A percentile compares a stretch with the other conserved stretches of the same genome.
These are phyloP conservation scores for Ditylenchus dipsaci DNA, from an alignment of 1,140 invertebrate species.

Conservation along the genomic window DNA sequence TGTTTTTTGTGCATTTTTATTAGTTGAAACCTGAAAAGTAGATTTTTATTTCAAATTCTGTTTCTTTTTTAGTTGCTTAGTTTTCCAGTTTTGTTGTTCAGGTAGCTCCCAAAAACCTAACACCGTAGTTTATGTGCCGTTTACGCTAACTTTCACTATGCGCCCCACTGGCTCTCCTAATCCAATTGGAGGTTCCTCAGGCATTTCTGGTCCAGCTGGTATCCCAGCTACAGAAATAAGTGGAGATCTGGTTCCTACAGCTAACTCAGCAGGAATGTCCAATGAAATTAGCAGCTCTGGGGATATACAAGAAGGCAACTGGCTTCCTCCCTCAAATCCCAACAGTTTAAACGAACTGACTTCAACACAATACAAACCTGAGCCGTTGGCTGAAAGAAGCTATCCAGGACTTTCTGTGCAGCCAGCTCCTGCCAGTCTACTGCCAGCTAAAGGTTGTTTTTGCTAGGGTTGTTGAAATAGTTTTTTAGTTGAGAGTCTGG, in stretches of 20 bases:
- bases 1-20: neutral
- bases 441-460: no score
- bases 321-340: neutral
- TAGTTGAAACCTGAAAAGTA: neutral
- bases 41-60: neutral
- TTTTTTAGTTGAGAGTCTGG: no score
- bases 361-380: neutral
- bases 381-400: neutral
- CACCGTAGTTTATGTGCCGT: slow-evolving; percentile 30
- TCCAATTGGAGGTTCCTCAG: neutral
- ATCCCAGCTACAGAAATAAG: neutral
- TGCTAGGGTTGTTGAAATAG: no score
- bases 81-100: neutral
- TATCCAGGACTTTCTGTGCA: no score
- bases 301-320: neutral
- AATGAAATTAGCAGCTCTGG: neutral
- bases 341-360: neutral
- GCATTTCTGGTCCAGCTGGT: neutral
- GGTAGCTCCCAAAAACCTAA: slow-evolving; percentile 19
- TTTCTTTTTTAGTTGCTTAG: no score
- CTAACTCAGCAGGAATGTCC: neutral
- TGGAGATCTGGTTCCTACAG: neutral
- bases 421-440: no score
- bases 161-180: slow-evolving; percentile 12
- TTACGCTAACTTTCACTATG: slow-evolving; percentile 34